Base-by-base conservation (phyloP, 1,140 invertebrate genomes). In the Plutomurus gul region DNA sequence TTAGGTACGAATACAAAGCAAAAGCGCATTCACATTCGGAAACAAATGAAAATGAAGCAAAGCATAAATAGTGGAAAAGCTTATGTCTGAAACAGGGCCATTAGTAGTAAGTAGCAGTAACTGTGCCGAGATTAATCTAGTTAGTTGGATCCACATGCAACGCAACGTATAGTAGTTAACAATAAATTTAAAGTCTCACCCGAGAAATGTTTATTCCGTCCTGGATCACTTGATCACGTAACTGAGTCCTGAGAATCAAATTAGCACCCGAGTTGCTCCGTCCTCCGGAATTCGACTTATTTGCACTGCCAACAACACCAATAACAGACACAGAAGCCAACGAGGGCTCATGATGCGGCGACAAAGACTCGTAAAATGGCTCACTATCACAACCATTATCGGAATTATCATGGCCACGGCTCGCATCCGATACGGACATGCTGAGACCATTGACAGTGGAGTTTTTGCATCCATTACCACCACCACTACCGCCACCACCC, bases 221-320 rank as follows among this genome's bases (percentile, higher is more conserved):
- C 27, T 81, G 76, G 18, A 75, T 78, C 70, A 81, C 56, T 65
- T 81, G 80, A 81, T 81, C 80, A 37, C 80, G 40, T 72, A 81
- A 74, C 71, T 81, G 80, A 20, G 56, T 76, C 60, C 76, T 65
- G 37, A 78, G 79, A 43, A 73, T 77, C 40, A 78, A 81, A 81
- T 78, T 81, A 75, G 71, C 37, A 22, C 51, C 56, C n/a, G 33
- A 60, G 47, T 47, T 33, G 22, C 39, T 56, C 65, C 60, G 72
- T n/a, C n/a, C 65, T 49, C 47, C 72, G 16, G 77, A 20, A 60
- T 56, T 65, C 37, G 33, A 39, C 13, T 37, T 39, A 27, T 47
- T 60, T 60, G 25, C 56, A 75, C n/a, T 27, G 18, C 39, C 60
- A 36, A 40, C 76, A 71, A 74, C 73, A 71, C 74, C 51, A 65